Percentiles rank a stretch among this genome's conserved stretches.
These are phyloP conservation scores for Netelia melanura DNA, from an alignment of 2,888 invertebrate species.

Conservation along the genomic window DNA sequence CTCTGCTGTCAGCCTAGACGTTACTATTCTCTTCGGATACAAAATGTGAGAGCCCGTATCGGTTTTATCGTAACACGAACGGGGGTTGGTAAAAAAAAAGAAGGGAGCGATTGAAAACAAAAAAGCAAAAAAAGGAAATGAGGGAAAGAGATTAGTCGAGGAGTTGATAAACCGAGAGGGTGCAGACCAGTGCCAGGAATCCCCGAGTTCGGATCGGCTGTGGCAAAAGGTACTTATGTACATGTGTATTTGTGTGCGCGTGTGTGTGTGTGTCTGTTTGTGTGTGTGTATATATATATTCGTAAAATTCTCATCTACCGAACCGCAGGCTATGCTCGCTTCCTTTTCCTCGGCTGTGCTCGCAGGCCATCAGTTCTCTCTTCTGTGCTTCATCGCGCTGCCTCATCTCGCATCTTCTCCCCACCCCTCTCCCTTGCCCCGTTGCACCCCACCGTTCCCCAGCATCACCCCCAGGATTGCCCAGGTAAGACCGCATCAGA, in stretches of 20 bases:
- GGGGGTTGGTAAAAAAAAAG: not conserved
- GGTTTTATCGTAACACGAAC: too few species aligned
- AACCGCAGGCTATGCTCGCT: slow-evolving; percentile 67
- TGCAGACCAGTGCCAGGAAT: slow-evolving; percentile 16
- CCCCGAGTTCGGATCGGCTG: slow-evolving; percentile 19
- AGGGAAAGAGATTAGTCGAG: slow-evolving; percentile 69
- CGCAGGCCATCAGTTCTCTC: not conserved
- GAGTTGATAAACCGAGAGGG: slow-evolving; percentile 78
- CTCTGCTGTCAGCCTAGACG: too few species aligned
- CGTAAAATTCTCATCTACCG: slow-evolving; percentile 31
- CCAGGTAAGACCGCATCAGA: slow-evolving; percentile 77
- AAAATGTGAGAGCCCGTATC: too few species aligned
- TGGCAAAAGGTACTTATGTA: not conserved
- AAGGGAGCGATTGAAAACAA: not conserved
- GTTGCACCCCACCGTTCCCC: slow-evolving; percentile 50
- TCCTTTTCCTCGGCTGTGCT: slow-evolving; percentile 29
- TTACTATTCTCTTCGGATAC: too few species aligned
- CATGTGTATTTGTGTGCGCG: too few species aligned
- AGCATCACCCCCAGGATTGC: slow-evolving; percentile 53
- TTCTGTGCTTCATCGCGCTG: slow-evolving; percentile 53
- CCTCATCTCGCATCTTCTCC: slow-evolving; percentile 77
- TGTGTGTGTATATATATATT: not conserved
- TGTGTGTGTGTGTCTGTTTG: not conserved
- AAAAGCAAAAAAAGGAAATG: not conserved
- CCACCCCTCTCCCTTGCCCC: slow-evolving; percentile 57